Base-by-base conservation (phyloP, 2,113 vertebrate genomes). In the Genyomyrus donnyi region DNA sequence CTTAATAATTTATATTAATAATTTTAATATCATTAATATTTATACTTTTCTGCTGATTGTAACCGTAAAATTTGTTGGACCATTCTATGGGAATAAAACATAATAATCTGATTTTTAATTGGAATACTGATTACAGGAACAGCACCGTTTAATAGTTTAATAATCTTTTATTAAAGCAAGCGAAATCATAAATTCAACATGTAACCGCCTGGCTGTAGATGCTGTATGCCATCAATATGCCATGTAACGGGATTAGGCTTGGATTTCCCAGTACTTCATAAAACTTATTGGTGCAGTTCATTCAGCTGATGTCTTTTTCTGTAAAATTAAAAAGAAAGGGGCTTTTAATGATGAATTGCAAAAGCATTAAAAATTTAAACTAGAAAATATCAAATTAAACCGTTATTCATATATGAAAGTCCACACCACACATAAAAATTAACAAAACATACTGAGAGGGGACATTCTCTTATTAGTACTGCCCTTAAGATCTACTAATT, bases 171-270 rank as follows among this genome's bases (percentile, higher is more conserved):
- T 53, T 53, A 49, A 53, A 35, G 49, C 85, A 52, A 39, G 85
- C 8, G 50, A 53, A 50, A 27, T 87, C 48, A 53, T 53, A n/a
- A 53, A 85, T 85, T 85, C 19, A 48, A 85, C 19, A 46, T 19
- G 27, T 52, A 35, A n/a, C 45, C 27, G 95, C 98, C 98, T 96
- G 98, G 95, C 99, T 97, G 90, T 97, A 98, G 98, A 99, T 99
- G 96, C 98, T 98, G 92, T 99, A 99, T 5, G 98, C 99, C 98
- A 99, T 99, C 93, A 99, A 96, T 96, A 99, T 98, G 94, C 99
- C 98, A 45, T 99, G 97, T 88, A 99, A 97, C 88, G 99, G 95
- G 45, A 97, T 97, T 93, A 99, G 92, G 88, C 98, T 97, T 3
- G 98, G 98, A 94, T 99, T 99, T 94, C 99, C 97, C 89, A 97